phyloP scores from a whole-genome alignment of 2,113 vertebrate species.

The Onychostoma macrolepis region DNA sequence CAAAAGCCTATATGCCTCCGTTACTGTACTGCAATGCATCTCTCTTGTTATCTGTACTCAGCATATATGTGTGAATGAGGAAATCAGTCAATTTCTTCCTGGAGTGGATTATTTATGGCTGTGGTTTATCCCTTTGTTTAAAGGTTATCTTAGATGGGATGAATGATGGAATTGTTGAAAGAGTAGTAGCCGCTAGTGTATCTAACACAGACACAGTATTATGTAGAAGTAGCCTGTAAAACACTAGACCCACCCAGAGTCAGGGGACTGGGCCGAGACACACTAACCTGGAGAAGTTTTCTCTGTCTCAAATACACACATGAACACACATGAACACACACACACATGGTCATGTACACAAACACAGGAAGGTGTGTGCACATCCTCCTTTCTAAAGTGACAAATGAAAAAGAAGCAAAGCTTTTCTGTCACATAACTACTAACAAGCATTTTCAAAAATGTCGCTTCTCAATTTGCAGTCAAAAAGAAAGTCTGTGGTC shows the following conservation, averaged over 20 bases:
- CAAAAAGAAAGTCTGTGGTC: not conserved
- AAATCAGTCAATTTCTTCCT: constrained; percentile 43
- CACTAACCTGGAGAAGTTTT: not conserved
- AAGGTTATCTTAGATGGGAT: constrained; percentile 38
- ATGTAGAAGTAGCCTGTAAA: constrained; percentile 10
- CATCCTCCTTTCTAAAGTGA: constrained; percentile 9
- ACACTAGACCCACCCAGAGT: constrained; percentile 27
- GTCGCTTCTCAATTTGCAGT: not conserved
- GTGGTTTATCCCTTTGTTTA: not conserved
- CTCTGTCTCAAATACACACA: not conserved
- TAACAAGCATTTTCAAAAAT: not conserved
- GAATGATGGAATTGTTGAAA: constrained; percentile 21
- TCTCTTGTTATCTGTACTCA: not conserved
- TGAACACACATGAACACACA: not conserved
- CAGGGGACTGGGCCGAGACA: constrained; percentile 16
- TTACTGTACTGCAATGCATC: not conserved
- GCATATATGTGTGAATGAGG: constrained; percentile 7
- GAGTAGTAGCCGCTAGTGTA: not conserved
- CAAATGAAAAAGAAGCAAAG: not conserved
- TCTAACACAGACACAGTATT: not conserved
- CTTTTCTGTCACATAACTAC: not conserved
- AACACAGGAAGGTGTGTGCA: constrained; percentile 13
- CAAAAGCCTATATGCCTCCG: not conserved
- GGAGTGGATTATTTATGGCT: constrained; percentile 33
- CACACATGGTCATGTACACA: constrained; percentile 14